Conservation (phyloP, 2,797 vertebrate genomes). For the Phaenicophaeus curvirostris region DNA sequence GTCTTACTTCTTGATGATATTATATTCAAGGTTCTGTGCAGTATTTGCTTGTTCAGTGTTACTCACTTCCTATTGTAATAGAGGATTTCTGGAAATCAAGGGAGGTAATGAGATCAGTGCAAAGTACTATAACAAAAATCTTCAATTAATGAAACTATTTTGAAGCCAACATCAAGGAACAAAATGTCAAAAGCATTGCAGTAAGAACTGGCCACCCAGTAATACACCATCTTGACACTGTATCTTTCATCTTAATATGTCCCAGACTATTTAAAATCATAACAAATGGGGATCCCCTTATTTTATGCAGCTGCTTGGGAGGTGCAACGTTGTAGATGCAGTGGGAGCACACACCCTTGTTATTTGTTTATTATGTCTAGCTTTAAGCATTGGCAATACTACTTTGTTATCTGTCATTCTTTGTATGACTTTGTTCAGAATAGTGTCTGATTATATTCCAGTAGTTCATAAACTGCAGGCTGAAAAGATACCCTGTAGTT, state of each 20-base stretch:
- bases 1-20: not conserved
- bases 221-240: not conserved
- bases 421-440: not conserved
- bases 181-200: slow-evolving; percentile 39
- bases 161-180: slow-evolving; percentile 21
- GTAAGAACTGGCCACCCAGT: slow-evolving; percentile 32
- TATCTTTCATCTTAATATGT: slow-evolving; percentile 12
- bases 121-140: slow-evolving; percentile 15
- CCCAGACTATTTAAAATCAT: slow-evolving; percentile 1
- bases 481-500: not conserved
- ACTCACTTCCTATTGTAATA: not conserved
- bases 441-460: not conserved
- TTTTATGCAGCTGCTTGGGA: slow-evolving; percentile 12
- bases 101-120: not conserved
- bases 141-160: not conserved
- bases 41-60: slow-evolving; percentile 12
- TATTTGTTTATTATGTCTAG: not conserved
- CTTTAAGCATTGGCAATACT: not conserved
- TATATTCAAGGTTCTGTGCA: not conserved
- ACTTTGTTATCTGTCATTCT: not conserved
- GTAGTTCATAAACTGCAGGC: not conserved
- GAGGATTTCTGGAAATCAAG: not conserved
- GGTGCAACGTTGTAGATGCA: not conserved
- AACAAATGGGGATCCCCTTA: not conserved
- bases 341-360: not conserved